Evolutionary conservation across 2,797 vertebrate species (phyloP).

Genomic region (Cirrhinus mrigala): DNA sequence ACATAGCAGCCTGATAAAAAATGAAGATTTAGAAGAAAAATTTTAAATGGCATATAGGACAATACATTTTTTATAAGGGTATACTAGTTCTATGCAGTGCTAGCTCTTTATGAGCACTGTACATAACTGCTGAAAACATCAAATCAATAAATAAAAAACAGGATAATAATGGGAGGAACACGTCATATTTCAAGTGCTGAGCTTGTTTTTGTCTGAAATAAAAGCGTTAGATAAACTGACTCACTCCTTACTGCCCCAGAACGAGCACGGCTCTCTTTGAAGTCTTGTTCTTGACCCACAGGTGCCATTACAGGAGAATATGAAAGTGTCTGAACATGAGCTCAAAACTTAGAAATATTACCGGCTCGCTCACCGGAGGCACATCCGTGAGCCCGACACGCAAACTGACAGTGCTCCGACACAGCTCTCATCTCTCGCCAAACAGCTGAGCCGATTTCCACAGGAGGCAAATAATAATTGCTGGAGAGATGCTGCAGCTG

Average conservation of each 20-base stretch:
- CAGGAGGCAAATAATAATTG: slow-evolving; percentile 16
- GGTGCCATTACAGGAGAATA: not conserved
- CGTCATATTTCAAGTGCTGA: not conserved
- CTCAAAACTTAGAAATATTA: slow-evolving; percentile 34
- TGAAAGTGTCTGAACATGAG: slow-evolving; percentile 24
- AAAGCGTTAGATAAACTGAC: slow-evolving; percentile 8
- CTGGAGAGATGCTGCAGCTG: slow-evolving; percentile 5
- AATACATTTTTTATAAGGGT: not conserved
- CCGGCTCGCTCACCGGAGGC: not conserved
- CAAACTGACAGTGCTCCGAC: not conserved
- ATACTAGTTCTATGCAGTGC: not conserved
- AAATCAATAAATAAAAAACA: not conserved
- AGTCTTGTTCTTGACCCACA: not conserved
- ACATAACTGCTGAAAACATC: not conserved
- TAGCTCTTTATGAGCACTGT: not conserved
- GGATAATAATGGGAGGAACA: not conserved
- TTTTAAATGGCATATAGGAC: no score
- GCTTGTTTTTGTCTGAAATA: slow-evolving; percentile 3
- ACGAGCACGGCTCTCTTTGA: slow-evolving; percentile 6
- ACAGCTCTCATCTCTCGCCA: slow-evolving; percentile 11
- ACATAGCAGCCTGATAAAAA: no score
- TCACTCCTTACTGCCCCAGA: not conserved
- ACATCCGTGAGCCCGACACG: not conserved
- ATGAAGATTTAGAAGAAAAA: no score
- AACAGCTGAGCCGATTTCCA: slow-evolving; percentile 16